Evolutionary conservation across 2,113 vertebrate species (phyloP).

Genomic region (Anolis sagrei): DNA sequence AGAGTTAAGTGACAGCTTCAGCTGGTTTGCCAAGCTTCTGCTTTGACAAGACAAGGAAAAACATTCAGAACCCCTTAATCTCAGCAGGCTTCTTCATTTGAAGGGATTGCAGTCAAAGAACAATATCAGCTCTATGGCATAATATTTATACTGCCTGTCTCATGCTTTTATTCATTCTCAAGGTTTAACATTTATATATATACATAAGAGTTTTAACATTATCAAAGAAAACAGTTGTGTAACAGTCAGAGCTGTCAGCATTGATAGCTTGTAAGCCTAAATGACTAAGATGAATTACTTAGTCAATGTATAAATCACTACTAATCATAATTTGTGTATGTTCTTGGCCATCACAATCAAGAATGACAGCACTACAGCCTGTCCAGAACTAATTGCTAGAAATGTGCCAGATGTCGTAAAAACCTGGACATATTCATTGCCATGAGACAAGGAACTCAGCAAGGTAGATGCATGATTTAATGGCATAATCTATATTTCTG

Average conservation of each 20-base stretch:
- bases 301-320: slow-evolving; percentile 72
- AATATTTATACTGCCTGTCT: slow-evolving; percentile 43
- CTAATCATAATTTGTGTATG: slow-evolving; percentile 72
- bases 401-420: slow-evolving; percentile 76
- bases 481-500: slow-evolving; percentile 63
- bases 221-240: slow-evolving; percentile 54
- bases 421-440: slow-evolving; percentile 65
- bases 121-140: slow-evolving; percentile 6
- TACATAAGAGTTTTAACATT: slow-evolving; percentile 53
- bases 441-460: slow-evolving; percentile 50
- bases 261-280: slow-evolving; percentile 54
- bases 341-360: slow-evolving; percentile 64
- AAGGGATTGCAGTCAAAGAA: slow-evolving; percentile 37
- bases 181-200: slow-evolving; percentile 36
- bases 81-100: not conserved
- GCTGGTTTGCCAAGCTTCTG: slow-evolving; percentile 17
- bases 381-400: slow-evolving; percentile 76
- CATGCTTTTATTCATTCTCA: slow-evolving; percentile 31
- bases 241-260: slow-evolving; percentile 62
- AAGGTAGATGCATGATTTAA: slow-evolving; percentile 64
- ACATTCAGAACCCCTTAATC: slow-evolving; percentile 37
- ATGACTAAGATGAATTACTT: slow-evolving; percentile 74
- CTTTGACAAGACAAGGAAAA: slow-evolving; percentile 38
- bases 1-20: slow-evolving; percentile 3
- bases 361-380: slow-evolving; percentile 63